phyloP scores from a whole-genome alignment of 1,140 invertebrate genomes.

The Zelostemma sp. region DNA sequence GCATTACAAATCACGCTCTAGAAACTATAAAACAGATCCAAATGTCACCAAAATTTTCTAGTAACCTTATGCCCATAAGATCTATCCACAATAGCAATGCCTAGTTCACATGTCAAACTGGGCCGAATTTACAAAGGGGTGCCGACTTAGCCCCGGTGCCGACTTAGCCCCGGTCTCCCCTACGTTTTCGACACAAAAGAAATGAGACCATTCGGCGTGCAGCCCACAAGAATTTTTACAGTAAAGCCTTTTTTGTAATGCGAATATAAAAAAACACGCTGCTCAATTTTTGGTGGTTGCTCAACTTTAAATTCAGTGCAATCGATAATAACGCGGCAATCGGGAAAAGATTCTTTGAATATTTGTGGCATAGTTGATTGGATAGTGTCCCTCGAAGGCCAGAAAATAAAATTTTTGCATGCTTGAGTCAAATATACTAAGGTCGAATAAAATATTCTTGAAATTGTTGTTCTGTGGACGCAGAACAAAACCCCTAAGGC shows the following conservation, averaged over 20 bases:
- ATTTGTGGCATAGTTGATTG: background rate
- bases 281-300: constrained; percentile 14
- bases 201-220: constrained; percentile 31
- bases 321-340: constrained; percentile 16
- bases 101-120: too few relatives aligned
- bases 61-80: too few relatives aligned
- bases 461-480: background rate
- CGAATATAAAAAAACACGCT: constrained; percentile 9
- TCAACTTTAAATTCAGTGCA: constrained; percentile 11
- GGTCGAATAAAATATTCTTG: background rate
- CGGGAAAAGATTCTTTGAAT: background rate
- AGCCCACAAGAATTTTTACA: constrained; percentile 27
- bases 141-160: too few relatives aligned
- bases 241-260: constrained; percentile 13
- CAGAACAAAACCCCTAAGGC: background rate
- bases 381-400: background rate
- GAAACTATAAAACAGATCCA: too few relatives aligned
- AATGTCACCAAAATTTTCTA: too few relatives aligned
- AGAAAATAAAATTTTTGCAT: background rate
- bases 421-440: background rate
- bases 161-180: too few relatives aligned
- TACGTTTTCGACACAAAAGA: constrained; percentile 33
- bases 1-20: too few relatives aligned
- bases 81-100: too few relatives aligned
- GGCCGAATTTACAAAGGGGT: too few relatives aligned